Evolutionary conservation across 2,888 invertebrate genomes (phyloP).

Genomic region (Drosophila limbata): DNA sequence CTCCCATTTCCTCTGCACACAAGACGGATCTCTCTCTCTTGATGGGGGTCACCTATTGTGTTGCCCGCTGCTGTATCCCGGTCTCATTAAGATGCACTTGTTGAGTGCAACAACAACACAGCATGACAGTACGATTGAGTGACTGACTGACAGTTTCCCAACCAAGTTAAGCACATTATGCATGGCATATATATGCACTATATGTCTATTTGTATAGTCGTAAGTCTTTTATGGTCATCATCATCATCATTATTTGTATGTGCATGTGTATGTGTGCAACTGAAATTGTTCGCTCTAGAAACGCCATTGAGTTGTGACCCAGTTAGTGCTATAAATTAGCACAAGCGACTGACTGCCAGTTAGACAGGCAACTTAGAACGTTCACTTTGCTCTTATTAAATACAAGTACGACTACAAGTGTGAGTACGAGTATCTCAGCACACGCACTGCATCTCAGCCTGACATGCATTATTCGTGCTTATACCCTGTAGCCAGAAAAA

Average conservation of each 20-base stretch:
- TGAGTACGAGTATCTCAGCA: conserved; percentile 41
- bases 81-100: conserved; percentile 59
- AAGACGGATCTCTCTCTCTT: not conserved
- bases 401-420: conserved; percentile 35
- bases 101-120: conserved; percentile 38
- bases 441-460: conserved; percentile 36
- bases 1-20: conserved; percentile 52
- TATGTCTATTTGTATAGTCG: conserved; percentile 34
- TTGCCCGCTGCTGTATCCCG: conserved; percentile 44
- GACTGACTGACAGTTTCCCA: conserved; percentile 47
- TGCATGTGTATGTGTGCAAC: conserved; percentile 20
- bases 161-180: conserved; percentile 71
- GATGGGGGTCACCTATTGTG: conserved; percentile 42
- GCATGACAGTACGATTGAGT: conserved; percentile 30
- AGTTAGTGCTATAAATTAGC: conserved; percentile 75
- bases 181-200: conserved; percentile 35
- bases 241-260: conserved; percentile 39
- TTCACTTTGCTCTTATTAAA: conserved; percentile 63
- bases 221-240: conserved; percentile 71
- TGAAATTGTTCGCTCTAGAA: conserved; percentile 72
- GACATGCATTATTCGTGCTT: conserved; percentile 12
- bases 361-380: conserved; percentile 38
- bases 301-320: conserved; percentile 63
- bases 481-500: conserved; percentile 27
- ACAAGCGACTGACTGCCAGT: conserved; percentile 53